Conservation (phyloP, 2,888 invertebrate genomes). For the Caenorhabditis sulstoni region DNA sequence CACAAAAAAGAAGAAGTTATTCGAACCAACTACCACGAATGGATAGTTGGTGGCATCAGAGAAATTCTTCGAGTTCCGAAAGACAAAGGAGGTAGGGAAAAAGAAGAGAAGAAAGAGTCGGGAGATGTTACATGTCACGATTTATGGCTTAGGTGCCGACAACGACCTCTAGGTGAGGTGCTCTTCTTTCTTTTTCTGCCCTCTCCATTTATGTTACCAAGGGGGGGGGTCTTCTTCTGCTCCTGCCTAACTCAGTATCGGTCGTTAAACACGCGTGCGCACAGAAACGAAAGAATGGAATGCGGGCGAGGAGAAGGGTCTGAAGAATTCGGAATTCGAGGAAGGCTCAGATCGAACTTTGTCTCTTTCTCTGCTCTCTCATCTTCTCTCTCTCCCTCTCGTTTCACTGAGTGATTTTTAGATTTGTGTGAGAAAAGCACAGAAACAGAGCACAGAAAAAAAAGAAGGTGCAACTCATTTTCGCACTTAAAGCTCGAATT, state of each 20-base stretch:
- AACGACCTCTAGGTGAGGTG: conserved; percentile 25
- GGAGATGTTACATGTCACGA: conserved; percentile 56
- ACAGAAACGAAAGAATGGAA: conserved; percentile 23
- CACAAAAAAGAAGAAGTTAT: too few relatives aligned
- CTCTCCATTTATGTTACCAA: too few relatives aligned
- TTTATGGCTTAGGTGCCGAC: conserved; percentile 45
- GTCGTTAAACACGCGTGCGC: too few relatives aligned
- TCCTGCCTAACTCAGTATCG: too few relatives aligned
- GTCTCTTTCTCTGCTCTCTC: conserved; percentile 13
- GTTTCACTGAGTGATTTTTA: conserved; percentile 45
- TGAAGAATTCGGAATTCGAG: too few relatives aligned
- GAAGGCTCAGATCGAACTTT: too few relatives aligned
- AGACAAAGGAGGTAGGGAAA: neutral
- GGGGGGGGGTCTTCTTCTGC: conserved; percentile 15
- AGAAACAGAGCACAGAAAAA: conserved; percentile 3
- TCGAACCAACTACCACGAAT: too few relatives aligned
- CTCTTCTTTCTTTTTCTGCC: conserved; percentile 32
- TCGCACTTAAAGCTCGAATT: conserved; percentile 44
- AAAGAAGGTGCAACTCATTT: conserved; percentile 15
- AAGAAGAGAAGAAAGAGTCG: conserved; percentile 11
- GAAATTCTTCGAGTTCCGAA: neutral
- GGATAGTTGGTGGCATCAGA: too few relatives aligned
- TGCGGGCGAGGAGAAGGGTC: conserved; percentile 5
- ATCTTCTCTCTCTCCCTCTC: conserved; percentile 11
- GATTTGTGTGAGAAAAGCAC: conserved; percentile 47